Base-by-base conservation (phyloP, 2,797 vertebrate species). In the Scleropages formosus region DNA sequence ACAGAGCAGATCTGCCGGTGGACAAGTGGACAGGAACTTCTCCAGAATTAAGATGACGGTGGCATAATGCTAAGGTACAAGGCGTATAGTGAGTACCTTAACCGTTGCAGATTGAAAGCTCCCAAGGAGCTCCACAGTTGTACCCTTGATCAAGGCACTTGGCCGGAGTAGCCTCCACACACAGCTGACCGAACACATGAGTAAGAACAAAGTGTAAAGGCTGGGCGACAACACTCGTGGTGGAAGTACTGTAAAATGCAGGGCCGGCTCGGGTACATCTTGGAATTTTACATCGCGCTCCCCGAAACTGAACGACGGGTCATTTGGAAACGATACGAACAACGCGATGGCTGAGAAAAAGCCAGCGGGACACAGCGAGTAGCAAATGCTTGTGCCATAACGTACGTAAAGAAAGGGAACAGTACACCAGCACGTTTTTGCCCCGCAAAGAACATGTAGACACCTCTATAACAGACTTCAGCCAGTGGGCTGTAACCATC, bases 81-180 rank as follows among this genome's bases (percentile, higher is more conserved):
- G 63, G 31, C 44, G 39, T 44, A 26, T 65, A 27, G 27, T 9
- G 27, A 63, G 27, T 7, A 18, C 64, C 4, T 0, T 31, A 66
- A 39, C 31, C 6, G 31, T n/a, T n/a, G n/a, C n/a, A n/a, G n/a
- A n/a, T n/a, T n/a, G n/a, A n/a, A n/a, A n/a, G n/a, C n/a, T n/a
- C n/a, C n/a, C n/a, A n/a, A 61, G 8, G 22, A 16, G 6, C 65
- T 66, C 64, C n/a, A 10, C 46, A 16, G n/a, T 44, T 44, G 10
- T 18, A 44, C 39, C 65, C 31, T 67, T 64, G 26, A 26, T 62
- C 60, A 27, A 62, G 24, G 12, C 22, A 62, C 60, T 60, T 60
- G 62, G 60, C 62, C 60, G 62, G 26, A 27, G 39, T 39, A 65
- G 44, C 65, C 27, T 18, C 65, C 67, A 65, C 22, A 44, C 44